Evolutionary conservation across 1,140 invertebrate species (phyloP).

Genomic region (Drosophila varians): DNA sequence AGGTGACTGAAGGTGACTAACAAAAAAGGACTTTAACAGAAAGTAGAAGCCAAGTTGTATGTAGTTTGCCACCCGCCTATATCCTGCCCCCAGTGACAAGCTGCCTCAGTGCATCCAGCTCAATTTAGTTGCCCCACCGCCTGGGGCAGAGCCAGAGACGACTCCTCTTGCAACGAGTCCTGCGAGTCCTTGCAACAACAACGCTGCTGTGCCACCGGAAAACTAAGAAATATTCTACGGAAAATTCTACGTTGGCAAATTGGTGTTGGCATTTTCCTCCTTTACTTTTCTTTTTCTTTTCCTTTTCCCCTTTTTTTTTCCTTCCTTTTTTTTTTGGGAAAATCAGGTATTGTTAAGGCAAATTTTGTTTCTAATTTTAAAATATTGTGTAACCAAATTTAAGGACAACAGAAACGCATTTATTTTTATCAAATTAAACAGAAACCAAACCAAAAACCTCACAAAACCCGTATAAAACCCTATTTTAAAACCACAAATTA

Average conservation of each 20-base stretch:
- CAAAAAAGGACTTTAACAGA: neutral
- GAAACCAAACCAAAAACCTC: neutral
- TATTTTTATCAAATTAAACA: neutral
- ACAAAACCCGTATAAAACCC: neutral
- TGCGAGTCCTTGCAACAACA: neutral
- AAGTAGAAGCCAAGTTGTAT: neutral
- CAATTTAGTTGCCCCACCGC: slow-evolving; percentile 14
- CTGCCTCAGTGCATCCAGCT: slow-evolving; percentile 6
- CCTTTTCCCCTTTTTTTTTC: neutral
- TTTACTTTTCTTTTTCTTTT: neutral
- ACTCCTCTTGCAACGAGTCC: neutral
- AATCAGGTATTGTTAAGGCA: neutral
- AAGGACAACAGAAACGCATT: too few relatives aligned
- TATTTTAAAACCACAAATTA: neutral
- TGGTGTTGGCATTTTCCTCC: neutral
- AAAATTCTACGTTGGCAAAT: neutral
- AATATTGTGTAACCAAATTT: neutral
- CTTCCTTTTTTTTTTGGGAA: neutral
- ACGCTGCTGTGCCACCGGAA: neutral
- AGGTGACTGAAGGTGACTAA: neutral
- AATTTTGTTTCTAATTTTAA: too few relatives aligned
- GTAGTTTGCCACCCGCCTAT: neutral
- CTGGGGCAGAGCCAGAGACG: slow-evolving; percentile 2
- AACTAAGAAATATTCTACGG: neutral
- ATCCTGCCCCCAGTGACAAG: slow-evolving; percentile 4